Conservation (phyloP, 2,113 vertebrate genomes). For the Tympanuchus pallidicinctus region DNA sequence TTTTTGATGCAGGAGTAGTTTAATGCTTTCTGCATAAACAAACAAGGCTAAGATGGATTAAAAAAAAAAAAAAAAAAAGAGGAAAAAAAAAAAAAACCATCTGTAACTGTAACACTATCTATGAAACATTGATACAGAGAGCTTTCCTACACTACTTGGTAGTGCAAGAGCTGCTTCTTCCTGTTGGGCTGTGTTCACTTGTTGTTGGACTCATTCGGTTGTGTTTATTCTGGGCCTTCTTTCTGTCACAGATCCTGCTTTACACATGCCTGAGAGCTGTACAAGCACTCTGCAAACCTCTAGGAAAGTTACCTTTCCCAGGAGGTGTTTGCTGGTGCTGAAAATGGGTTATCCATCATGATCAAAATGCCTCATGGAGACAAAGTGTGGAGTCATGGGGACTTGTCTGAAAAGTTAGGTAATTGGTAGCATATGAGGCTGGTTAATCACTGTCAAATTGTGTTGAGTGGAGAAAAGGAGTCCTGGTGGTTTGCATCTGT, state of each 20-base stretch:
- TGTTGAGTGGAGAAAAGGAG: neutral
- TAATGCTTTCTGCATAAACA: neutral
- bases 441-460: slow-evolving; percentile 42
- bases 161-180: neutral
- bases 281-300: neutral
- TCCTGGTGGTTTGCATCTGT: neutral
- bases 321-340: neutral
- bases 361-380: slow-evolving; percentile 4
- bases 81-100: neutral
- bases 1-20: too few species aligned
- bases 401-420: neutral
- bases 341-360: neutral
- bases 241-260: neutral
- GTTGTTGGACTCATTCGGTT: neutral
- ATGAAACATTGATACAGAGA: neutral
- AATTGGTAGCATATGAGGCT: slow-evolving; percentile 40
- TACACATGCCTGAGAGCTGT: neutral
- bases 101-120: neutral
- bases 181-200: neutral
- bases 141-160: neutral
- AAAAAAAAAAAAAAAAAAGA: neutral
- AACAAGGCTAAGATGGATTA: neutral
- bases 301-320: slow-evolving; percentile 18
- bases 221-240: neutral
- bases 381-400: neutral